Conservation (phyloP, 2,888 invertebrate species). For the Nysson spinosus region DNA sequence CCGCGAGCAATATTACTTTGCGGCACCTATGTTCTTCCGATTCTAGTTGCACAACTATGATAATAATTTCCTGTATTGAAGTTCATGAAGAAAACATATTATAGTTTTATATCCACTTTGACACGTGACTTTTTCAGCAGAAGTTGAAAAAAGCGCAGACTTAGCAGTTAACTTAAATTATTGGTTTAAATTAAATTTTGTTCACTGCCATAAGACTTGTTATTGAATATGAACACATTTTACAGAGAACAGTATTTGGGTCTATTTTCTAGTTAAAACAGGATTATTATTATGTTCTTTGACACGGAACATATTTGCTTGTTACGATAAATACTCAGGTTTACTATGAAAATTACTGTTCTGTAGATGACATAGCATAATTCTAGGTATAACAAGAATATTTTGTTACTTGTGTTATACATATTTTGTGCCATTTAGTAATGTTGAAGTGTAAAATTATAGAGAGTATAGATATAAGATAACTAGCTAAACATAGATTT, state of each 20-base stretch:
- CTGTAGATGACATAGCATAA: slow-evolving; percentile 32
- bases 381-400: slow-evolving; percentile 25
- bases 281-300: neutral
- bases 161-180: too few species aligned
- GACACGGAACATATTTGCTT: too few species aligned
- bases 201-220: too few species aligned
- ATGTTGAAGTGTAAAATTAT: slow-evolving; percentile 44
- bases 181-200: too few species aligned
- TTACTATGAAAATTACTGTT: slow-evolving; percentile 35
- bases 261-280: too few species aligned
- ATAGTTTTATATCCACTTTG: slow-evolving; percentile 5
- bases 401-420: slow-evolving; percentile 45
- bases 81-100: slow-evolving; percentile 1
- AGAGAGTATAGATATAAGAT: slow-evolving; percentile 45
- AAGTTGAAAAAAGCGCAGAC: too few species aligned
- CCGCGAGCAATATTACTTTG: slow-evolving; percentile 2
- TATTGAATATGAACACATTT: too few species aligned
- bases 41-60: neutral
- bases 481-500: slow-evolving; percentile 56
- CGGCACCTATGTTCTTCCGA: slow-evolving; percentile 4
- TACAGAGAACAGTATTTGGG: too few species aligned
- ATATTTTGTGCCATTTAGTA: slow-evolving; percentile 41
- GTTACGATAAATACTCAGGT: slow-evolving; percentile 48
- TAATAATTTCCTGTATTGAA: neutral
- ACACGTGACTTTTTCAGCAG: neutral